phyloP scores from a whole-genome alignment of 2,797 vertebrate species.

The Enteromius mattozi region DNA sequence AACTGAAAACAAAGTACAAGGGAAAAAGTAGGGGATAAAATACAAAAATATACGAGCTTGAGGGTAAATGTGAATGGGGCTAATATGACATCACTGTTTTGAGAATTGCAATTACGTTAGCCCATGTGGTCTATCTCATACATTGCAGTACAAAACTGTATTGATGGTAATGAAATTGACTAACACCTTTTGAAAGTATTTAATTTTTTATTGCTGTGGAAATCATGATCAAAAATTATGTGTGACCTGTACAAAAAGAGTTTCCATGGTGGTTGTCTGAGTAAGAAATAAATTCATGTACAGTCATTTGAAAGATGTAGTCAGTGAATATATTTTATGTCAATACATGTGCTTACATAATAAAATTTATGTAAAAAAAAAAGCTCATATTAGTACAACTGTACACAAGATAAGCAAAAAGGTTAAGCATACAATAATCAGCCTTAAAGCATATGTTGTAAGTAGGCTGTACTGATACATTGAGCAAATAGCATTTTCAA shows the following conservation, averaged over 20 bases:
- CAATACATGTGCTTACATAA: neutral
- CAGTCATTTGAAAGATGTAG: neutral
- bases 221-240: too few species aligned
- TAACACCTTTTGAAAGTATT: too few species aligned
- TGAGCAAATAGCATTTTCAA: neutral
- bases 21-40: too few species aligned
- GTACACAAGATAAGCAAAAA: neutral
- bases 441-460: neutral
- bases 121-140: too few species aligned
- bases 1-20: too few species aligned
- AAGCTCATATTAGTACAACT: neutral
- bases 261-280: neutral
- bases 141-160: too few species aligned
- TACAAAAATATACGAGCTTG: too few species aligned
- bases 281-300: neutral
- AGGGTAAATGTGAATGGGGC: too few species aligned
- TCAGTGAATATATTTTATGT: neutral
- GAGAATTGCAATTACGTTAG: too few species aligned
- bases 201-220: too few species aligned
- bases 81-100: too few species aligned
- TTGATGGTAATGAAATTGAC: too few species aligned
- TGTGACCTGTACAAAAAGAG: neutral
- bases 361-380: neutral
- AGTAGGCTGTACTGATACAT: neutral
- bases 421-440: neutral